These are phyloP conservation scores for Sesia apiformis DNA, from an alignment of 2,888 invertebrate species.

Conservation along the genomic window DNA sequence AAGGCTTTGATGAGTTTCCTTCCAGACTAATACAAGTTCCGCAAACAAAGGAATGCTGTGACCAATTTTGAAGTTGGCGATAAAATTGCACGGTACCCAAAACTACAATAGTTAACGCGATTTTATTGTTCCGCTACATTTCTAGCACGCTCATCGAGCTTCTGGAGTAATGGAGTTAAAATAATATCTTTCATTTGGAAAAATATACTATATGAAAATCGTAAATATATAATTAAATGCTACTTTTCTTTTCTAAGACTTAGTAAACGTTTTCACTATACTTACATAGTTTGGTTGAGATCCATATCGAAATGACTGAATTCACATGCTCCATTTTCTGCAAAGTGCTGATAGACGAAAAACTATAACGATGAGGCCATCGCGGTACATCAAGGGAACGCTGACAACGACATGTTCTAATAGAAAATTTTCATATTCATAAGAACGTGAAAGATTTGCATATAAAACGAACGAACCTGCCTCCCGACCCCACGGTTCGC, in stretches of 20 bases:
- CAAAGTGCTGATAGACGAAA: conserved; percentile 39
- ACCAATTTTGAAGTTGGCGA: background rate
- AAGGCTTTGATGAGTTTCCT: no score
- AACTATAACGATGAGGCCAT: conserved; percentile 40
- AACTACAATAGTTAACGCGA: no score
- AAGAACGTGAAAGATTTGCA: conserved; percentile 69
- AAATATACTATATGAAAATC: no score
- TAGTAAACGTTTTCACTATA: background rate
- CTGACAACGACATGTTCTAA: conserved; percentile 70
- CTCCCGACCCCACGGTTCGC: conserved; percentile 33
- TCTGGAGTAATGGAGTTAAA: no score
- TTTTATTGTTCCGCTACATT: no score
- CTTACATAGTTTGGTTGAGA: background rate
- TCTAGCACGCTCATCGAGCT: no score
- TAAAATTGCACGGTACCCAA: no score
- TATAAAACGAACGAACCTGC: conserved; percentile 70
- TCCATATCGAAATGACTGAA: background rate
- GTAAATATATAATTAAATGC: no score
- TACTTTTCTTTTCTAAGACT: no score
- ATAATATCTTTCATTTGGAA: no score
- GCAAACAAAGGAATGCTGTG: background rate
- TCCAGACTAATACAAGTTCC: no score
- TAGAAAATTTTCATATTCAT: conserved; percentile 76
- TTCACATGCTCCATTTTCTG: background rate
- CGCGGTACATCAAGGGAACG: conserved; percentile 53